Evolutionary conservation across 2,797 vertebrate species (phyloP), one percentile per base, ranked within the genome.

Genomic region (Bothrops alternatus): DNA sequence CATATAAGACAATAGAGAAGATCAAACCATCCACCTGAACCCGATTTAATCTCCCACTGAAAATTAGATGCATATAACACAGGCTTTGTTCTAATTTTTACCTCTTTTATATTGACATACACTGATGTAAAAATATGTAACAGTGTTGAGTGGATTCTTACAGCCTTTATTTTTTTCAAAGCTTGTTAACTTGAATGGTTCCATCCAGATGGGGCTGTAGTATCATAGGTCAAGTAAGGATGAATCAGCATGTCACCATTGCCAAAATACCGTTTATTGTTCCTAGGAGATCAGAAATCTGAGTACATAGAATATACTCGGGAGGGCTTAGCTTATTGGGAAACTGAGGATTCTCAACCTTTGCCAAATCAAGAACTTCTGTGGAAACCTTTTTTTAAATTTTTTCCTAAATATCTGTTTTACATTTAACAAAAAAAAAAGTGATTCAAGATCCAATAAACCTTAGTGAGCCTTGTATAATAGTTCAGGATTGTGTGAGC

Each of bases 21-120:
- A 87, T 86, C 60, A 92, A 89, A 90, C 82, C 47, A 73, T 47
- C 58, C 85, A 86, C 57, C 85, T 89, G 53, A 89, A 92, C 47
- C 28, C 86, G 57, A 63, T 61, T 89, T 85, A 92, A 92, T 92
- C 88, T 91, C 28, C 26, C 86, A 55, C 37, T 88, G 60, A 60
- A 87, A 91, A 87, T 91, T 53, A 91, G 86, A 91, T 57, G 61
- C 55, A 28, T 55, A 42, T 73, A 32, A 61, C 18, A 60, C 42
- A 92, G 16, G 42, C 37, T 23, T 92, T 50, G 42, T 13, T 65
- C 73, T 42, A 65, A 61, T 61, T 56, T 32, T 78, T 88, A 65
- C 10, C 53, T 92, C 87, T 73, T 85, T 88, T 58, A 53, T 7
- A 50, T 23, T 86, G 90, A 86, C 26, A 87, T 53, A 58, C 37